Base-by-base conservation (phyloP, 2,888 invertebrate genomes). In the Pyrrhosoma nymphula region DNA sequence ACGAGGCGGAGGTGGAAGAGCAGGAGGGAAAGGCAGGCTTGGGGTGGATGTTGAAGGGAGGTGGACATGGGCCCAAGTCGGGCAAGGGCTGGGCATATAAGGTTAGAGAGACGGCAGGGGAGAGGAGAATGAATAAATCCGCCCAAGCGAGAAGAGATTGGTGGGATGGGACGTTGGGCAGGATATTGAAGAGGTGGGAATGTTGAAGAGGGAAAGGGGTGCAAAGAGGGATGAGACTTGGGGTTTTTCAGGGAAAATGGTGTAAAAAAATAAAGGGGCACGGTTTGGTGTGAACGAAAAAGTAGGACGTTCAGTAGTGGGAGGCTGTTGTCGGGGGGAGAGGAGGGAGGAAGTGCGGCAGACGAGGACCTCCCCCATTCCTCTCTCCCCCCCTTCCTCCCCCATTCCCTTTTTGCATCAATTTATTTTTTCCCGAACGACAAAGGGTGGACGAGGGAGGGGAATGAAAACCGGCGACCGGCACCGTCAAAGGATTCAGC, bases 261-360 rank as follows among this genome's bases (percentile, higher is more conserved):
- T 82, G 35, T 47, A 47, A 82, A 82, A 35, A 82, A 82, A 69
- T n/a, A 35, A 35, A 35, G 26, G n/a, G 35, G 82, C 82, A 82
- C 35, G 82, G 82, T 16, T 35, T 82, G 82, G 82, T 35, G 82
- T 82, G 82, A 82, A 82, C 35, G 82, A 82, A 82, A 82, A 82
- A 82, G 82, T 82, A 82, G 82, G 35, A 16, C 82, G 82, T 35
- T 10, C 23, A 14, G n/a, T 30, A 14, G 35, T 12, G 60, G 60
- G 60, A 60, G 12, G 47, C 47, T 47, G 8, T 47, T 8, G 47
- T n/a, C n/a, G 69, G 60, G 60, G 20, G 60, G 16, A 60, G 60
- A 12, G 16, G 60, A 18, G 16, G 60, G 20, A 60, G 18, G 18
- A 1, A 18, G 56, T 56, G 56, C 8, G 56, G n/a, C n/a, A n/a